A percentile compares a stretch with the other conserved stretches of the same genome.
phyloP scores from a whole-genome alignment of 2,113 vertebrate genomes.

The Colossoma macropomum region DNA sequence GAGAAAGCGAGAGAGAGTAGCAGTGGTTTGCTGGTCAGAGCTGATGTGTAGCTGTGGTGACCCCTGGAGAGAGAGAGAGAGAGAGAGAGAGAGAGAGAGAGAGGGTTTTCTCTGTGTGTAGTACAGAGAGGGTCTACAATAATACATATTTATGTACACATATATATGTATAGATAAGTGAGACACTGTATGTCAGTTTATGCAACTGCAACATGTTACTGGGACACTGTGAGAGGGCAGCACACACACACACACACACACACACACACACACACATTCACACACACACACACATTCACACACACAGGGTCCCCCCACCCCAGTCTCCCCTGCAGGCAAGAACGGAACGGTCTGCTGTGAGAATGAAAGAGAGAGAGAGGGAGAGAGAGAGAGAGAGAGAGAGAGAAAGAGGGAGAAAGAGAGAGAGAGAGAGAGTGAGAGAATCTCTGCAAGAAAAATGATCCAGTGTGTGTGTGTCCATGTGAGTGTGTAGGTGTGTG shows the following conservation, averaged over 20 bases:
- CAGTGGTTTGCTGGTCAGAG: slow-evolving; percentile 52
- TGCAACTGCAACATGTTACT: slow-evolving; percentile 44
- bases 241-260: slow-evolving; percentile 33
- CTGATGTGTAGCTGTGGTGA: slow-evolving; percentile 53
- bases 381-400: slow-evolving; percentile 19
- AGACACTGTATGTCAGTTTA: slow-evolving; percentile 3
- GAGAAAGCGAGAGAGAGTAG: slow-evolving; percentile 39
- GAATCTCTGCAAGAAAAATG: slow-evolving; percentile 36
- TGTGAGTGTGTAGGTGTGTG: slow-evolving; percentile 22
- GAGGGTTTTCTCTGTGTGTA: neutral
- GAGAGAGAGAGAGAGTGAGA: slow-evolving; percentile 8
- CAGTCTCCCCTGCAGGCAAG: slow-evolving; percentile 57
- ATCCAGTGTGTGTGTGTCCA: neutral
- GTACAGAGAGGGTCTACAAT: neutral
- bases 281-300: slow-evolving; percentile 39
- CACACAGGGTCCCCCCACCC: slow-evolving; percentile 63
- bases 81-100: neutral
- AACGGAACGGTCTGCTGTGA: slow-evolving; percentile 72
- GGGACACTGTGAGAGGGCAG: neutral
- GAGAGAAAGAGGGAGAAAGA: slow-evolving; percentile 16
- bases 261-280: slow-evolving; percentile 51
- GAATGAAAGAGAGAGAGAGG: slow-evolving; percentile 21
- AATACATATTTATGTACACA: neutral
- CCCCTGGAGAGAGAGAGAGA: slow-evolving; percentile 48
- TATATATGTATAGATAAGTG: slow-evolving; percentile 31